Evolutionary conservation across 1,140 invertebrate species (phyloP), one percentile per base, ranked within the genome.

Genomic region (Maconellicoccus hirsutus): DNA sequence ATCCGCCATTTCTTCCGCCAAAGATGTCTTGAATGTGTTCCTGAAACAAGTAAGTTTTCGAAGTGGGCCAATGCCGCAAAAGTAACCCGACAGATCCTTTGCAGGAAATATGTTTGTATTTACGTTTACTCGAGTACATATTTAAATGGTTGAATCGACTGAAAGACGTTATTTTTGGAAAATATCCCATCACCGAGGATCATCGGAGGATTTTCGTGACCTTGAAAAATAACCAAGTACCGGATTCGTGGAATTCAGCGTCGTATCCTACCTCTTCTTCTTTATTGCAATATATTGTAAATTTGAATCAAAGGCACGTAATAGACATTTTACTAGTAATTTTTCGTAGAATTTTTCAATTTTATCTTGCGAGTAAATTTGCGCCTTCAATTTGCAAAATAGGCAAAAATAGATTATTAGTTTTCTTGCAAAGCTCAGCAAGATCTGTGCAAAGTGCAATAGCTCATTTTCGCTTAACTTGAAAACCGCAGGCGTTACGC

Each of bases 221-320:
- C 8, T 66, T 66, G 10, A 12, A 25, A 25, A 66, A 66, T 16
- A 66, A 66, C 19, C 7, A 66, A 66, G 4, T 66, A 14, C 61
- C 61, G 4, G 3, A 25, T 6, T 6, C 19, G 3, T 66, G 61
- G 61, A 23, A 10, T 25, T 23, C 3, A 14, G 19, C 19, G 10
- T 66, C 22, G 10, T 66, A 66, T 66, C 61, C 61, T 23, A 25
- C 61, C 1, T 66, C 19, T 25, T 23, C 10, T 23, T 66, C 61
- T 6, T 25, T 66, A 6, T 22, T 25, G 19, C 25, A 25, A 23
- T 66, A 25, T 16, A 23, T 66, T 6, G 10, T 14, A 12, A 66
- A 66, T 66, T 66, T 66, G 61, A 66, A 26, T 16, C 61, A 23
- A 66, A 66, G 61, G 61, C 25, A 66, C 21, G 52, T 59, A 59